Conservation (phyloP, 2,888 invertebrate species). For the Cenopis cana region DNA sequence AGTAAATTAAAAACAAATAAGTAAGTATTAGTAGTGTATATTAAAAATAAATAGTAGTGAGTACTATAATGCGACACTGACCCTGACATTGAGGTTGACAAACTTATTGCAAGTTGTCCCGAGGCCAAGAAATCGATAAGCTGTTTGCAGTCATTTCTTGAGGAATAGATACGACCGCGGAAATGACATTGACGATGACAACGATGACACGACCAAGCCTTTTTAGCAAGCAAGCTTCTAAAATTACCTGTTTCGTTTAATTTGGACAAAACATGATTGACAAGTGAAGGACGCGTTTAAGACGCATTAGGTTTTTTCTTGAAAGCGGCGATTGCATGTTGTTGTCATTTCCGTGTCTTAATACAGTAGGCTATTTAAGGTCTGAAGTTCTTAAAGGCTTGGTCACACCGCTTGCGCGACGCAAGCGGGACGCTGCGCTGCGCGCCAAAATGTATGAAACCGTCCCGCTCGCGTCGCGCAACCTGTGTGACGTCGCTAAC, state of each 20-base stretch:
- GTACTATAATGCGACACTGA: constrained; percentile 4
- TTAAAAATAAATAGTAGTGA: too few relatives aligned
- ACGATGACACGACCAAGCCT: constrained; percentile 52
- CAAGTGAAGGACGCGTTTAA: constrained; percentile 2
- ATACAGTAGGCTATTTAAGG: too few relatives aligned
- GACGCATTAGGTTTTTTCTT: neutral
- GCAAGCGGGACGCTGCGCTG: too few relatives aligned
- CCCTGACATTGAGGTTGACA: constrained; percentile 3
- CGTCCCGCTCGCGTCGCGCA: too few relatives aligned
- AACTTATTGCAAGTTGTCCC: constrained; percentile 10
- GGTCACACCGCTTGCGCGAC: too few relatives aligned
- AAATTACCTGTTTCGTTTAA: constrained; percentile 33
- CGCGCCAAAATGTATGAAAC: too few relatives aligned
- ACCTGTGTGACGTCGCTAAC: too few relatives aligned
- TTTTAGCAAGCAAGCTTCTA: constrained; percentile 4
- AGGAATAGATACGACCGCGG: constrained; percentile 47
- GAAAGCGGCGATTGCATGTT: neutral
- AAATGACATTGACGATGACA: constrained; percentile 54
- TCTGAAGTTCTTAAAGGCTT: too few relatives aligned
- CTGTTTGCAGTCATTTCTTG: constrained; percentile 9
- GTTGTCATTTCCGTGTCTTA: constrained; percentile 14
- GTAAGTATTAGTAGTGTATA: too few relatives aligned
- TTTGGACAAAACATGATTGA: constrained; percentile 10
- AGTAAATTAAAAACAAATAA: too few relatives aligned
- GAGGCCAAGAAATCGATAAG: constrained; percentile 12